Base-by-base conservation (phyloP, 2,888 invertebrate species). In the Gryllus longicercus region DNA sequence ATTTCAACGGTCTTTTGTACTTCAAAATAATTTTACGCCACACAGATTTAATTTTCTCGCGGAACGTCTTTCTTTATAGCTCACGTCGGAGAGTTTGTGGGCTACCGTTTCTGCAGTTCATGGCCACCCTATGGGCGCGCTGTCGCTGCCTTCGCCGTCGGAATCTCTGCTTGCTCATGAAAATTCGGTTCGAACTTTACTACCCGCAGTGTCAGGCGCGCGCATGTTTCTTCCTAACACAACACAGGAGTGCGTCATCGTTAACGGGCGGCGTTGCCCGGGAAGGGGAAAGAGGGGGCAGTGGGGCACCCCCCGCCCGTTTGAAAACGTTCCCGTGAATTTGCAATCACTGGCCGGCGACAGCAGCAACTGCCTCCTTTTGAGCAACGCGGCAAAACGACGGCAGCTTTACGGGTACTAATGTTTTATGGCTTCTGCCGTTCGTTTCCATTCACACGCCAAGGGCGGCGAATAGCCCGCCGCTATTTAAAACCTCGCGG, bases 1-100 rank as follows among this genome's bases (percentile, higher is more conserved):
- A 63, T 63, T 63, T 63, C 63, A n/a, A 5, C 14, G 16, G 63
- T 63, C 63, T 63, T 63, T 63, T 63, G 63, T 63, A n/a, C 63
- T n/a, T 63, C 63, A 63, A 63, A 63, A 63, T 63, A 63, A 63
- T 63, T 63, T 63, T 63, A 63, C 63, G 63, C 63, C 63, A 63
- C n/a, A 63, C 63, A 63, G 63, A 63, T 63, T 63, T 63, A 63
- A 63, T 63, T 63, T 63, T 63, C 63, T 63, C n/a, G 16, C n/a
- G 14, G 63, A 63, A 63, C 63, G 63, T 14, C 63, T 63, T 63
- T n/a, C 63, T 63, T 63, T 63, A 63, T 63, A 18, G 63, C 63
- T n/a, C 63, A n/a, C 63, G 63, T 63, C 63, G n/a, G 16, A 11
- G n/a, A 63, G 16, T 63, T 63, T 63, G 63, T 63, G 63, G 63